Base-by-base conservation (phyloP, 2,113 vertebrate species). In the Callospermophilus lateralis region DNA sequence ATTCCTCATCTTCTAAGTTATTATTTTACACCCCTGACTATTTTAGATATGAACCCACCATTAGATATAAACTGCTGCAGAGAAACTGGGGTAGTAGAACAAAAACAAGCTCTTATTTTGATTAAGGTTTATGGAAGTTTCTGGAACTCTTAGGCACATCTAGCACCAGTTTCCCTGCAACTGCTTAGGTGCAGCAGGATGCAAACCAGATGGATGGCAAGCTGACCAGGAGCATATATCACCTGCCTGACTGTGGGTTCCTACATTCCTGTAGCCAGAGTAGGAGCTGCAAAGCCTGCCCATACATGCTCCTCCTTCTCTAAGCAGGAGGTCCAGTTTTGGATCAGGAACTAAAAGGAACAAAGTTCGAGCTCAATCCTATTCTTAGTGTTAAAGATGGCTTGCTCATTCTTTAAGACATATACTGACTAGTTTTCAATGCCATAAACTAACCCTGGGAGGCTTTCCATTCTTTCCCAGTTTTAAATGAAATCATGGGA, bases 401-500 rank as follows among this genome's bases (percentile, higher is more conserved):
- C 37, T 61, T 39, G 0, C 26, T 91, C 73, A 61, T 17, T 39
- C 67, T 78, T 70, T 8, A 93, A 86, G 61, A 84, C 42, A 96
- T 70, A 15, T 15, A 95, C 81, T 74, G 65, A 94, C 78, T 85
- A 70, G 84, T 87, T 97, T 92, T 79, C 85, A 96, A 96, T 74
- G 16, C 26, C 80, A 81, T 19, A 96, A 86, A 42, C 97, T 72
- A 96, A 73, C 83, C 70, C 12, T 84, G 70, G 84, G 15, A 93
- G 83, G 79, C 26, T 55, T 13, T 85, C 58, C 8, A 39, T 26
- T 73, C 37, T 20, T 79, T 65, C 92, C 10, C 34, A 83, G 22
- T 68, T 90, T 93, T 85, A 94, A 97, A 78, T n/a, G 48, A 93
- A 94, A 96, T 95, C 37, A 73, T 8, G 55, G 58, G 26, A 93